Conservation (phyloP, 1,140 invertebrate species). For the Drosophila willistoni region DNA sequence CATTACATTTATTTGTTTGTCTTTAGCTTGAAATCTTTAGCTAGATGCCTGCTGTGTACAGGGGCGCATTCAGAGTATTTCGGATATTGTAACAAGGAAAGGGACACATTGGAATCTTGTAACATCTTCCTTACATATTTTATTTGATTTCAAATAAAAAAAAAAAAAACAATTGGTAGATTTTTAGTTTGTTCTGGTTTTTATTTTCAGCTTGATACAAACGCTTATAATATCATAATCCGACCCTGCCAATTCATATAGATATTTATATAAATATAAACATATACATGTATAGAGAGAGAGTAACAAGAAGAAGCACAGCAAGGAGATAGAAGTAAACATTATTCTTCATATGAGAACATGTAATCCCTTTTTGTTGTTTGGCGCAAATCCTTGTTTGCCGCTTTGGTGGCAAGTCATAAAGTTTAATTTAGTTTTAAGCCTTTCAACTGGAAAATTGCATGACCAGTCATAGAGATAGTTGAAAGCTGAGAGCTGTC, state of each 20-base stretch:
- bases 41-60: constrained; percentile 5
- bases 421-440: constrained; percentile 82
- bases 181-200: too few species aligned
- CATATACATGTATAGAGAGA: not conserved
- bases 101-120: too few species aligned
- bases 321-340: constrained; percentile 16
- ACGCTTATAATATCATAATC: not conserved
- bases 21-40: constrained; percentile 27
- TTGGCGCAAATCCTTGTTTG: constrained; percentile 65
- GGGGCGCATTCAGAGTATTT: not conserved
- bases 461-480: constrained; percentile 48
- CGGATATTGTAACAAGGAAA: too few species aligned
- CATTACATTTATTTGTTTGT: constrained; percentile 74
- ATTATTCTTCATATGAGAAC: constrained; percentile 24
- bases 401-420: constrained; percentile 65
- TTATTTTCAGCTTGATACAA: not conserved
- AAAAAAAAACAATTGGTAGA: too few species aligned
- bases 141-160: too few species aligned
- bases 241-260: not conserved
- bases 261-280: not conserved
- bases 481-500: constrained; percentile 27
- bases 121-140: too few species aligned
- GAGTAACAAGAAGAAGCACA: constrained; percentile 29
- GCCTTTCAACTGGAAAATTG: constrained; percentile 81
- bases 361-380: constrained; percentile 78